phyloP scores from a whole-genome alignment of 2,797 vertebrate genomes.

The Phalanger gymnotis region DNA sequence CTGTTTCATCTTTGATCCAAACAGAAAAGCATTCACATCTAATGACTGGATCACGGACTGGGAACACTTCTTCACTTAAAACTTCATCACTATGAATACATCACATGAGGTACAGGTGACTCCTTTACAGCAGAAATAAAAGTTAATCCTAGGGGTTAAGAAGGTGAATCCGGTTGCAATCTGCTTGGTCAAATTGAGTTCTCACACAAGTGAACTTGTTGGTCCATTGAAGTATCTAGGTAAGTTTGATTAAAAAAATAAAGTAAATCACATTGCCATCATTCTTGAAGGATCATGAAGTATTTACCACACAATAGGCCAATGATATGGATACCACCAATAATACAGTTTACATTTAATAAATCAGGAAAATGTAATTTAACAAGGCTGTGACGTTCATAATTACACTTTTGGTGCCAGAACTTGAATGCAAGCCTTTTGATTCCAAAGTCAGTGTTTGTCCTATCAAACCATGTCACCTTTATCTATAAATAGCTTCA shows the following conservation, averaged over 20 bases:
- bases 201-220: neutral
- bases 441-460: neutral
- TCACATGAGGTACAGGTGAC: neutral
- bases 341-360: neutral
- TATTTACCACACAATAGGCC: neutral
- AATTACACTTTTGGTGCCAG: neutral
- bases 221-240: neutral
- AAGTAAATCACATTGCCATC: neutral
- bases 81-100: neutral
- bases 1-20: neutral
- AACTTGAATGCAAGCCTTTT: neutral
- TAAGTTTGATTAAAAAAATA: neutral
- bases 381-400: neutral
- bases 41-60: neutral
- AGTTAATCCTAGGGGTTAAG: neutral
- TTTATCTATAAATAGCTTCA: neutral
- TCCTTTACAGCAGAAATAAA: neutral
- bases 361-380: neutral
- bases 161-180: neutral
- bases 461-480: neutral
- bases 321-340: neutral
- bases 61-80: neutral
- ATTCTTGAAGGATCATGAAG: neutral
- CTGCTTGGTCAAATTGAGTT: neutral
- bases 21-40: neutral